Conservation (phyloP, 2,797 vertebrate species). For the Emydoidea blandingii region DNA sequence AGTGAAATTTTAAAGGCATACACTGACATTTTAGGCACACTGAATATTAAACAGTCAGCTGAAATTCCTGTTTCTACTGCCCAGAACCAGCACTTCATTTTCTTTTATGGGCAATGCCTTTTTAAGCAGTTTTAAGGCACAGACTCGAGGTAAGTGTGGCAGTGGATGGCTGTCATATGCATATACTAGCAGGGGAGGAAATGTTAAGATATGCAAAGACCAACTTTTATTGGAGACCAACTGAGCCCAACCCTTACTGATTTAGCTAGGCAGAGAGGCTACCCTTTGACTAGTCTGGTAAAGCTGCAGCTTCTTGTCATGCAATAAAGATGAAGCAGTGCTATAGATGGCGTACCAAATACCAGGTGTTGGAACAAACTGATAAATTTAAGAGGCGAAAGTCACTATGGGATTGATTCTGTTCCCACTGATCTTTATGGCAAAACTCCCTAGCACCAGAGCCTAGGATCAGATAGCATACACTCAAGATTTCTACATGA, state of each 20-base stretch:
- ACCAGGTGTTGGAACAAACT: not conserved
- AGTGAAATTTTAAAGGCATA: not conserved
- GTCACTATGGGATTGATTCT: not conserved
- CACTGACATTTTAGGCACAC: not conserved
- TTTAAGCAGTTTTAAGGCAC: not conserved
- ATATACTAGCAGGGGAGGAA: not conserved
- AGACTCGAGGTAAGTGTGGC: not conserved
- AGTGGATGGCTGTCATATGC: not conserved
- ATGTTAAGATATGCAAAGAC: not conserved
- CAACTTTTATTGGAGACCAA: not conserved
- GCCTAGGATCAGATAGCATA: not conserved
- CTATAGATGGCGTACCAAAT: not conserved
- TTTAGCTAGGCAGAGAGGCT: not conserved
- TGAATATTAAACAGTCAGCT: not conserved
- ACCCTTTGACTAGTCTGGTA: not conserved
- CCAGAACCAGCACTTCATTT: not conserved
- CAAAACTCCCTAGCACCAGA: not conserved
- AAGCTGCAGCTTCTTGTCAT: not conserved
- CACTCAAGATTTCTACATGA: accelerated
- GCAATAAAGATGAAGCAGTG: not conserved
- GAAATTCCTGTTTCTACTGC: not conserved
- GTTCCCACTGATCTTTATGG: not conserved
- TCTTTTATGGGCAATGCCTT: not conserved
- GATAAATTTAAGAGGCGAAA: not conserved
- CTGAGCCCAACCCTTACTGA: not conserved